Evolutionary conservation across 2,888 invertebrate species (phyloP).

Genomic region (Sarcophaga variegata): DNA sequence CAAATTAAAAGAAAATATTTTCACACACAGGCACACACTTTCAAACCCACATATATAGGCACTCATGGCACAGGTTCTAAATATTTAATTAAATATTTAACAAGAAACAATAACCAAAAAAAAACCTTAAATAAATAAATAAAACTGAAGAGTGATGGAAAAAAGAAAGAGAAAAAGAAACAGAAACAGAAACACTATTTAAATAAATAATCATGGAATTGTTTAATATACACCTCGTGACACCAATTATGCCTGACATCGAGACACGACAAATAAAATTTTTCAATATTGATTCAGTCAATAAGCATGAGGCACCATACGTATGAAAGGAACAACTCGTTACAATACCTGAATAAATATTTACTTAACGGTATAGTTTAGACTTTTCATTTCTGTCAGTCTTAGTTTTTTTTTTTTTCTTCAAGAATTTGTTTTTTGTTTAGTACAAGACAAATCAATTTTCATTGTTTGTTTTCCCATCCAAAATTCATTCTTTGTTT

Average conservation of each 20-base stretch:
- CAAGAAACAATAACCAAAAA: background rate
- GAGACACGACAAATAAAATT: slow-evolving; percentile 12
- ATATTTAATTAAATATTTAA: slow-evolving; percentile 33
- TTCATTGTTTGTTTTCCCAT: slow-evolving; percentile 23
- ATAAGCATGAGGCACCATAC: background rate
- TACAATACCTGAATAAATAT: slow-evolving; percentile 20
- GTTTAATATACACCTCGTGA: slow-evolving; percentile 58
- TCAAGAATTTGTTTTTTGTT: background rate
- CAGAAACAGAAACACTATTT: background rate
- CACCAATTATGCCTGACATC: slow-evolving; percentile 54
- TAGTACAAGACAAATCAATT: slow-evolving; percentile 64
- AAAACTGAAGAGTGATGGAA: background rate
- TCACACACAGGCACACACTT: slow-evolving; percentile 9
- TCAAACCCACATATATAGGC: background rate
- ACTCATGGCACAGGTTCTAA: slow-evolving; percentile 3
- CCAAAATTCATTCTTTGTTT: no score
- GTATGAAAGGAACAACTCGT: background rate
- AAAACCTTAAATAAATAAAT: slow-evolving; percentile 25
- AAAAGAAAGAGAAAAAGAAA: background rate
- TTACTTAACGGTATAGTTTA: slow-evolving; percentile 50
- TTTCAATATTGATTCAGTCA: slow-evolving; percentile 44
- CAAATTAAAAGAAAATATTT: slow-evolving; percentile 36
- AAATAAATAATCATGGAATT: slow-evolving; percentile 36
- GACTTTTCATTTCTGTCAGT: slow-evolving; percentile 32
- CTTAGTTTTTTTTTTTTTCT: background rate